A percentile compares a stretch with the other conserved stretches of the same genome.
phyloP scores from a whole-genome alignment of 2,113 vertebrate genomes.

The Arizona elegans region DNA sequence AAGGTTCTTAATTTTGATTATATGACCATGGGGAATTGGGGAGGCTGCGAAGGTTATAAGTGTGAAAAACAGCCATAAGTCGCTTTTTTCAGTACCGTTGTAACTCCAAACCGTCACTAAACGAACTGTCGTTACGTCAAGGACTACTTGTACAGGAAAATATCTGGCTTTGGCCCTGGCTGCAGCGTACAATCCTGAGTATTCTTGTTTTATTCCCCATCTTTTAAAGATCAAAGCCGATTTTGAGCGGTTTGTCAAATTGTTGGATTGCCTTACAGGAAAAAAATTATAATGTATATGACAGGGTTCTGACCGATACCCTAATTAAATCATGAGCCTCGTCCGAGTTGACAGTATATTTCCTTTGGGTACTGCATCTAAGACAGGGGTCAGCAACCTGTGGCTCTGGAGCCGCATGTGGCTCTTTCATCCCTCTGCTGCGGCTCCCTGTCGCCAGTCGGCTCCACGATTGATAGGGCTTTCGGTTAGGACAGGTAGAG shows the following conservation, averaged over 20 bases:
- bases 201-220: background rate
- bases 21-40: no score
- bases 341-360: no score
- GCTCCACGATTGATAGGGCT: no score
- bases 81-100: background rate
- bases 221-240: background rate
- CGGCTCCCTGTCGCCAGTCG: no score
- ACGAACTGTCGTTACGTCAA: background rate
- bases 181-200: background rate
- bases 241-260: background rate
- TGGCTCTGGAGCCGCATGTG: no score
- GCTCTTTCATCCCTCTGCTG: no score
- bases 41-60: no score
- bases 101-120: background rate
- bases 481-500: no score
- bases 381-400: background rate
- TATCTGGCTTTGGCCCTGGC: background rate
- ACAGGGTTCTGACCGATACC: no score
- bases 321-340: no score
- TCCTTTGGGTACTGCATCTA: background rate
- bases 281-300: background rate
- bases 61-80: no score
- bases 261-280: background rate
- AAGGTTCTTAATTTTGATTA: no score
- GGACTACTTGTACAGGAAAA: background rate